A percentile compares a stretch with the other conserved stretches of the same genome.
Evolutionary conservation across 1,140 invertebrate species (phyloP).

Genomic region (Meloidogyne exigua): DNA sequence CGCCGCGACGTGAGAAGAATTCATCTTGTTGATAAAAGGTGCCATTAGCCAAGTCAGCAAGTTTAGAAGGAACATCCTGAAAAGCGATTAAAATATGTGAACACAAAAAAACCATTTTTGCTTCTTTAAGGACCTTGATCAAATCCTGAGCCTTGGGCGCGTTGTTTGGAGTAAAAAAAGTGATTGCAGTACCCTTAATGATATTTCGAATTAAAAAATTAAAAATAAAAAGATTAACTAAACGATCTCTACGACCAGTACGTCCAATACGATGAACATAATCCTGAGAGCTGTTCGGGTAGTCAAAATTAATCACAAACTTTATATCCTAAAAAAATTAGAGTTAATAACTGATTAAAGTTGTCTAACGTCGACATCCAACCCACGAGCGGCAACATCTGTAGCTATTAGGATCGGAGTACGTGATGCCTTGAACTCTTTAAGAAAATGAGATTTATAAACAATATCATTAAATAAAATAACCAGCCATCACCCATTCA

Average conservation of each 20-base stretch:
- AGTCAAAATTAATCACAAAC: conserved; percentile 99
- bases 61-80: too few relatives aligned
- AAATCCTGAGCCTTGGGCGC: conserved; percentile 64
- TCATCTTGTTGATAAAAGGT: too few relatives aligned
- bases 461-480: conserved; percentile 96
- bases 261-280: conserved; percentile 98
- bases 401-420: conserved; percentile 89
- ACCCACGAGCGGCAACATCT: conserved; percentile 93
- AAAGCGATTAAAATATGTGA: neutral
- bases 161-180: conserved; percentile 92
- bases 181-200: conserved; percentile 83
- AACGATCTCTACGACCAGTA: conserved; percentile 81
- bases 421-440: conserved; percentile 85
- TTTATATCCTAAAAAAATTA: conserved; percentile 80
- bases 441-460: conserved; percentile 75
- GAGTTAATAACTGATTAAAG: neutral
- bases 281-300: conserved; percentile 73
- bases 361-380: conserved; percentile 9
- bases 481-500: conserved; percentile 72
- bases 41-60: too few relatives aligned
- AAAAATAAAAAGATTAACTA: neutral
- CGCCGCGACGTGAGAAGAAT: too few relatives aligned
- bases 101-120: conserved; percentile 35
- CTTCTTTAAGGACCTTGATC: conserved; percentile 49
- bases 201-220: too few relatives aligned